Evolutionary conservation across 2,797 vertebrate genomes (phyloP).

Genomic region (Coracias cyanogaster): DNA sequence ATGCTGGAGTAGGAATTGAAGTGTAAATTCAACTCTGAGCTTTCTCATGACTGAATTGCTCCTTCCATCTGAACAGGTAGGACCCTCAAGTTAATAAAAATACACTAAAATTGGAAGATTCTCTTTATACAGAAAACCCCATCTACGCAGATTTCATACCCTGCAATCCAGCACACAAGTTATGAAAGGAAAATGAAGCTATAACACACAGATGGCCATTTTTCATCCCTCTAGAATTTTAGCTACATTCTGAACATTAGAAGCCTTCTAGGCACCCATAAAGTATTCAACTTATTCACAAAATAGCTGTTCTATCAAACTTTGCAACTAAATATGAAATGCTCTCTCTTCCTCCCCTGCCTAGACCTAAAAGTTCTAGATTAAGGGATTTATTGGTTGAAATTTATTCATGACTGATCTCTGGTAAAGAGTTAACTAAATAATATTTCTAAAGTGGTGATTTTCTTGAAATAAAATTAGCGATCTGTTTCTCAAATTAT

Average conservation of each 20-base stretch:
- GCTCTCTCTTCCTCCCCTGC: background rate
- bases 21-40: slow-evolving; percentile 23
- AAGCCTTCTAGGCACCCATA: fast-evolving
- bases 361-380: background rate
- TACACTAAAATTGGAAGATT: background rate
- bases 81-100: background rate
- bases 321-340: background rate
- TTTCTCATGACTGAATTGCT: slow-evolving; percentile 5
- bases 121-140: background rate
- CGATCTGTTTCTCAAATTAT: background rate
- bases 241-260: background rate
- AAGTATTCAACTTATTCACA: background rate
- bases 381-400: background rate
- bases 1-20: slow-evolving; percentile 7
- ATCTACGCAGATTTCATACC: background rate
- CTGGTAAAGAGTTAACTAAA: background rate
- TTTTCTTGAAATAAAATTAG: background rate
- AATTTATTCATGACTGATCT: background rate
- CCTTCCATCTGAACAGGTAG: background rate
- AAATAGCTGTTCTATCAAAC: background rate
- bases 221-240: background rate
- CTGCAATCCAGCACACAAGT: background rate
- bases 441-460: background rate
- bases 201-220: background rate
- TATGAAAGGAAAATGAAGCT: background rate